Evolutionary conservation across 2,888 invertebrate genomes (phyloP).

Genomic region (Cheilosia soror): DNA sequence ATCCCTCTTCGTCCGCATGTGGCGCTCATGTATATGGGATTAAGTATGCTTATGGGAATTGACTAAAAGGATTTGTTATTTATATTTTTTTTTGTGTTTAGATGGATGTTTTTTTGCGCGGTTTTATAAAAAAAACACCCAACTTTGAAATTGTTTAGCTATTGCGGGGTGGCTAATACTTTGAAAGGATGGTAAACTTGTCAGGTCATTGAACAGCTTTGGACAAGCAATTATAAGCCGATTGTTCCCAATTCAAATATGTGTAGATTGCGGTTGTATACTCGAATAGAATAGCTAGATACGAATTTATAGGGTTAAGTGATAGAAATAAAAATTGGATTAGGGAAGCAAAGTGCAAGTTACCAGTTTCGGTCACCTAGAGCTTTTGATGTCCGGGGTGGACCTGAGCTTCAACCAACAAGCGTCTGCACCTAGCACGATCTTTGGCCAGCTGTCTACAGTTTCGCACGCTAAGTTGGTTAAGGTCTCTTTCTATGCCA

Average conservation of each 20-base stretch:
- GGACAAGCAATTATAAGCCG: not conserved
- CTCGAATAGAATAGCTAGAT: no score
- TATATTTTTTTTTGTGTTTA: not conserved
- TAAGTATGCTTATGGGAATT: constrained; percentile 7
- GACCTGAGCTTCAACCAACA: no score
- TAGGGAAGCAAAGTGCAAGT: no score
- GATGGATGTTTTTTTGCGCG: not conserved
- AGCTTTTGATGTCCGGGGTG: no score
- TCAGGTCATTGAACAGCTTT: not conserved
- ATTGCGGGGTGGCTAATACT: not conserved
- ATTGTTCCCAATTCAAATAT: not conserved
- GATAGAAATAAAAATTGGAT: no score
- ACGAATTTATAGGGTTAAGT: no score
- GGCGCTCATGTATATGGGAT: not conserved
- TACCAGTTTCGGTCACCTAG: no score
- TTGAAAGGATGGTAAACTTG: constrained; percentile 13
- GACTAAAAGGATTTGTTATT: constrained; percentile 30
- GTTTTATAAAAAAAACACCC: not conserved
- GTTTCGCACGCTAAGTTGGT: no score
- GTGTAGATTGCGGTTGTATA: no score
- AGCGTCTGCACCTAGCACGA: no score
- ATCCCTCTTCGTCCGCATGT: constrained; percentile 18
- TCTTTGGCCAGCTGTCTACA: no score
- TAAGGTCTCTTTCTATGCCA: no score
- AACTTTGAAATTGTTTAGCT: constrained; percentile 1